Conservation (phyloP, 2,888 invertebrate species). For the Caradrina clavipalpis region DNA sequence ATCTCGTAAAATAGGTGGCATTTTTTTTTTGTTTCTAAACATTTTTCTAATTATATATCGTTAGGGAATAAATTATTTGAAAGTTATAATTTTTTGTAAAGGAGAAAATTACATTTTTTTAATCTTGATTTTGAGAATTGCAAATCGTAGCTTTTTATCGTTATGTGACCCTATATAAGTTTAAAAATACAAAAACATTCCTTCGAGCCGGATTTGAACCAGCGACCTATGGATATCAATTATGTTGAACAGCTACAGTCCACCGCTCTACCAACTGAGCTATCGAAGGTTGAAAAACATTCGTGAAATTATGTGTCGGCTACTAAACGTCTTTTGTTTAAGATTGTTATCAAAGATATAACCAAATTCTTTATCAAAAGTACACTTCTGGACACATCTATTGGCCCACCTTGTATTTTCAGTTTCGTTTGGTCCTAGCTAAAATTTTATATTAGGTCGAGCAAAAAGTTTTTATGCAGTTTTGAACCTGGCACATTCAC, state of each 20-base stretch:
- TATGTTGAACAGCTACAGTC: conserved; percentile 85
- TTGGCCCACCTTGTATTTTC: too few species aligned
- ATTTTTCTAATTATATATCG: too few species aligned
- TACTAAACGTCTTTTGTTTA: neutral
- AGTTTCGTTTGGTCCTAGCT: too few species aligned
- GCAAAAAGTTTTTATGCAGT: too few species aligned
- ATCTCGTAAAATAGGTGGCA: neutral
- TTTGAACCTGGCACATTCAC: too few species aligned
- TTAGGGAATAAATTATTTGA: neutral
- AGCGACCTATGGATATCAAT: conserved; percentile 90
- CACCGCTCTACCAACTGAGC: conserved; percentile 92
- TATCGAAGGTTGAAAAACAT: conserved; percentile 82
- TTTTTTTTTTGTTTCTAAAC: neutral
- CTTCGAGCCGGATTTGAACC: conserved; percentile 92
- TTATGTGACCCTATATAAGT: too few species aligned
- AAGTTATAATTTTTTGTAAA: neutral
- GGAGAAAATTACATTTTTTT: too few species aligned
- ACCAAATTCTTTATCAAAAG: too few species aligned
- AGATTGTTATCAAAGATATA: too few species aligned
- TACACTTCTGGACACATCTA: too few species aligned
- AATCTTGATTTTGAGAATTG: neutral
- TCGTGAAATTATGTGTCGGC: conserved; percentile 63
- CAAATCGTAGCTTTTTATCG: neutral
- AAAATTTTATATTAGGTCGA: too few species aligned
- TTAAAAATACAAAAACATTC: conserved; percentile 67